Evolutionary conservation across 2,113 vertebrate species (phyloP), one percentile per base, ranked within the genome.

Genomic region (Haemorhous mexicanus): DNA sequence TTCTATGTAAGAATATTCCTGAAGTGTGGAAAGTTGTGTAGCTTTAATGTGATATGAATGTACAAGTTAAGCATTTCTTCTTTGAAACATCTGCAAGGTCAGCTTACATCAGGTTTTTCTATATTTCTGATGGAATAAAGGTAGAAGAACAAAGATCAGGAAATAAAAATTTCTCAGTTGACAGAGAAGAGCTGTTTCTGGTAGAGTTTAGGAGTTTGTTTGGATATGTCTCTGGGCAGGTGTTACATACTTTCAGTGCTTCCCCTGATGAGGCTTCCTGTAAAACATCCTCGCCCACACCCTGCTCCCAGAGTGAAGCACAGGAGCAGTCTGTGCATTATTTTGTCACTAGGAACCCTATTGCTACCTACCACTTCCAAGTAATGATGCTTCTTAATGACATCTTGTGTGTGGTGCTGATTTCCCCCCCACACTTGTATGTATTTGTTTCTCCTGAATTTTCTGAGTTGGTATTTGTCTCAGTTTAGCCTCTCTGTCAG

Each of bases 371-470:
- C 30, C 35, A 39, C 15, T 41, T 88, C 37, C 28, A 90, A 33
- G 46, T 50, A 62, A 46, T 53, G 55, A 55, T 30, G 35, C 21
- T 20, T 92, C 69, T 77, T 85, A 90, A 47, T 15, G 6, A 23
- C 2, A 16, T 46, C 32, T 84, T 62, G 5, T n/a, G 32, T 39
- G 63, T 33, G 28, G 33, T 85, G 46, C 53, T 76, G 15, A 27
- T 47, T 61, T 7, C 1, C 7, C 7, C 3, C 1, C 11, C 2
- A 2, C 20, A 1, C 37, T 3, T 15, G 6, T 11, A 23, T 0
- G 0, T 79, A 12, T 83, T 88, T 79, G 21, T 86, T 90, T 80
- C 47, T 90, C 26, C 33, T 74, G 32, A 59, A 18, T 68, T 82
- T 78, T 87, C 77, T 55, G 26, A 69, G n/a, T 44, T 74, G 59